phyloP scores from a whole-genome alignment of 2,888 invertebrate species.

The Cephus spinipes region DNA sequence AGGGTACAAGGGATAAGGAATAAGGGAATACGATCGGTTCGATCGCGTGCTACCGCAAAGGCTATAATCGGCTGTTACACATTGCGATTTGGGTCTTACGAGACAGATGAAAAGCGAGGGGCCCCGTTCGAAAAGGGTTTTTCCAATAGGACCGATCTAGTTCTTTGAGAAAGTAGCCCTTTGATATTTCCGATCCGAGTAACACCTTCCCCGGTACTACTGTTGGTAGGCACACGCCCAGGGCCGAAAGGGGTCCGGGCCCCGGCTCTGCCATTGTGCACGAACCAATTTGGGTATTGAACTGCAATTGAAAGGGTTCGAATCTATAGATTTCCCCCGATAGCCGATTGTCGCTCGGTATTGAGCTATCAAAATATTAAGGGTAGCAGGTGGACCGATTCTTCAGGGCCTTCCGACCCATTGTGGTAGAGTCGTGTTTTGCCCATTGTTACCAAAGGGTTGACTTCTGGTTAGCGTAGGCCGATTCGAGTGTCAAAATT shows the following conservation, averaged over 20 bases:
- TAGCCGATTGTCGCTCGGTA: constrained; percentile 56
- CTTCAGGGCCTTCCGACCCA: constrained; percentile 20
- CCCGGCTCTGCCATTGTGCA: constrained; percentile 30
- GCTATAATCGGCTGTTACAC: constrained; percentile 39
- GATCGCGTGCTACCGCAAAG: constrained; percentile 38
- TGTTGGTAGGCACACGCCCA: constrained; percentile 32
- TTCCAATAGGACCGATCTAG: constrained; percentile 25
- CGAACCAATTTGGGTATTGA: constrained; percentile 64
- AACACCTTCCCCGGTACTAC: constrained; percentile 52
- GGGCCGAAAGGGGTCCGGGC: constrained; percentile 31
- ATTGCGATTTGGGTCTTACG: constrained; percentile 16
- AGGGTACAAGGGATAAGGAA: constrained; percentile 12
- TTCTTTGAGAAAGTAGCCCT: constrained; percentile 37
- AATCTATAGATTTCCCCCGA: constrained; percentile 50
- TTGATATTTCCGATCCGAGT: constrained; percentile 47
- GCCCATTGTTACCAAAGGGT: constrained; percentile 30
- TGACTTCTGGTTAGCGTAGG: constrained; percentile 7
- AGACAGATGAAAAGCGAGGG: not conserved
- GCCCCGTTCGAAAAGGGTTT: not conserved
- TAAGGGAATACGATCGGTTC: constrained; percentile 13
- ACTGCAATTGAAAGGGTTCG: constrained; percentile 59
- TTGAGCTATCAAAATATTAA: constrained; percentile 66
- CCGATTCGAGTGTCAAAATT: too few species aligned
- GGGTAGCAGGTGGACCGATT: constrained; percentile 46
- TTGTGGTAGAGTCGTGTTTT: constrained; percentile 37